Evolutionary conservation across 2,113 vertebrate genomes (phyloP), one percentile per base, ranked within the genome.

Genomic region (Microtus richardsoni): DNA sequence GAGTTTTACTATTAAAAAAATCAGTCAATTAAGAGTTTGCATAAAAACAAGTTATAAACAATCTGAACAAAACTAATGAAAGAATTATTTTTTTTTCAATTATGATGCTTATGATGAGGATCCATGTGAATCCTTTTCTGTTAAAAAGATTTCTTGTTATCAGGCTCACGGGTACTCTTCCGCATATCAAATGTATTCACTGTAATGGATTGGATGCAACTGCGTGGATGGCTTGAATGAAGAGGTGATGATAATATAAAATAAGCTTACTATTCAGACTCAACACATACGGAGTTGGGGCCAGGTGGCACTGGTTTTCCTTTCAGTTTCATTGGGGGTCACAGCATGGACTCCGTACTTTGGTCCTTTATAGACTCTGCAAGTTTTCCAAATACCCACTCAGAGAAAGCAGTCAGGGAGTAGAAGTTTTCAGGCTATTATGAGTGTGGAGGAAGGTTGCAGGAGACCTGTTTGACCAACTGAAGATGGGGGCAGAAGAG

Each of bases 1-100:
- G 5, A 58, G 77, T 62, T 77, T 92, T 62, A 68, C 36, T 39
- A 28, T n/a, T 52, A 3, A 86, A 66, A 88, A 58, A 88, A 41
- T 4, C 86, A 68, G 12, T 88, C 44, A 94, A 90, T 39, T 90
- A 83, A 64, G 79, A 78, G 64, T 88, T 92, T 95, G 1, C 39
- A 73, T 58, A 58, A 88, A 90, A 64, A 75, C 4, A 74, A 78
- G n/a, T 80, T 79, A 47, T 93, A 7, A 58, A 66, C 79, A 89
- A 91, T 44, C 6, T 19, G 7, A 88, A 84, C 2, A 88, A 49
- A 89, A 64, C 0, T 66, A 47, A 52, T 58, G 73, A 16, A 47
- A 36, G 68, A 49, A 39, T 75, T 91, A 7, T 30, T 88, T 93
- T 80, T 74, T 58, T 49, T 49, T 49, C 36, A 94, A n/a, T 0